A percentile compares a stretch with the other conserved stretches of the same genome.
phyloP scores from a whole-genome alignment of 2,113 vertebrate genomes.

The Nothocercus nigrocapillus region DNA sequence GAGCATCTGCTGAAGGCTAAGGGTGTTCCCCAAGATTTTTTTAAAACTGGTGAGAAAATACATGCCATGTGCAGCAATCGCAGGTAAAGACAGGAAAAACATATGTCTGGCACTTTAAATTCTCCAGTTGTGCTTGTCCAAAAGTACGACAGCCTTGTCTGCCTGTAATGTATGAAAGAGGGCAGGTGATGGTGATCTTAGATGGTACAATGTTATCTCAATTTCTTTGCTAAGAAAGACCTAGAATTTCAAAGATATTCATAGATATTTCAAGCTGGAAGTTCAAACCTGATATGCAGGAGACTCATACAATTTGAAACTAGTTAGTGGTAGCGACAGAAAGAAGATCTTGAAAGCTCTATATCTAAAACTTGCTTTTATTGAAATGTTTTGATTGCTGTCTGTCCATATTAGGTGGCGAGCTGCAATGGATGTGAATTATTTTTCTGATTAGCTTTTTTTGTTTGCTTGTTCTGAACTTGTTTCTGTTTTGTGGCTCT shows the following conservation, averaged over 20 bases:
- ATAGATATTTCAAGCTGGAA: neutral
- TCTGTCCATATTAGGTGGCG: neutral
- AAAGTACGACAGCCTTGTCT: neutral
- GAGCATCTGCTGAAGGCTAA: neutral
- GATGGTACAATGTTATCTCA: neutral
- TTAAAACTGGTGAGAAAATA: neutral
- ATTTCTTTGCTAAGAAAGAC: neutral
- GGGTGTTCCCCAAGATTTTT: neutral
- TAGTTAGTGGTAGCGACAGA: neutral
- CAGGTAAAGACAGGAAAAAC: neutral
- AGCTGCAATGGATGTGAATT: neutral
- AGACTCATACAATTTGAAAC: neutral
- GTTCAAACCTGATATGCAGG: neutral
- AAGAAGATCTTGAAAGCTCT: neutral
- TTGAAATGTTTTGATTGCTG: neutral
- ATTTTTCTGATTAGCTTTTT: neutral
- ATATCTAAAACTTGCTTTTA: neutral
- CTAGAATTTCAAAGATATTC: neutral
- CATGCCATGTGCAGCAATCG: neutral
- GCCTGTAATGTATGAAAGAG: neutral
- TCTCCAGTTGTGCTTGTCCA: neutral
- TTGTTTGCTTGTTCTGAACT: neutral
- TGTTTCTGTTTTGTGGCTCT: neutral
- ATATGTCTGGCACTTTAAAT: neutral
- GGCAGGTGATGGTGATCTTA: neutral